Evolutionary conservation across 1,140 invertebrate genomes (phyloP).

Genomic region (Lycorma delicatula): DNA sequence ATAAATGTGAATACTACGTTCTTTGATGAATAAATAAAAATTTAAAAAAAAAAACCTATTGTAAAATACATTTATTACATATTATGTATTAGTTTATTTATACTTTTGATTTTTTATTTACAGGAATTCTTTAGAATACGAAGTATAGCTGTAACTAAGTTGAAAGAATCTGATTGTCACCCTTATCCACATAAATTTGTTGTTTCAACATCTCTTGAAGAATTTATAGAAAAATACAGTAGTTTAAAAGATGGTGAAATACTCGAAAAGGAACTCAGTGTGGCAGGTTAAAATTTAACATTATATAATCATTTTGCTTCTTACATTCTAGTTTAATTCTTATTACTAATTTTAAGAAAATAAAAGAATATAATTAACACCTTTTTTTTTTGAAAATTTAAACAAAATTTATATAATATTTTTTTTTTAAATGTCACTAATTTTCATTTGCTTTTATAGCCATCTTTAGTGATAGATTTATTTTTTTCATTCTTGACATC

Average conservation of each 20-base stretch:
- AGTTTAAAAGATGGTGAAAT: slow-evolving; percentile 61
- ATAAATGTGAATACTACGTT: background rate
- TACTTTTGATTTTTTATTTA: slow-evolving; percentile 25
- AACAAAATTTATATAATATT: no score
- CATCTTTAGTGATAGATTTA: no score
- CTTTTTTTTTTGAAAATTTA: no score
- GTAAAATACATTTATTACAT: background rate
- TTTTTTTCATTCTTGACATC: no score
- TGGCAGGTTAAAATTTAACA: no score
- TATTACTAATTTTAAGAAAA: no score
- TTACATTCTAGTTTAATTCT: no score
- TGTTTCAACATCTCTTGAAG: slow-evolving; percentile 79
- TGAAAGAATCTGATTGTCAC: slow-evolving; percentile 67
- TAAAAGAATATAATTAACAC: no score
- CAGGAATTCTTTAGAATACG: slow-evolving; percentile 85
- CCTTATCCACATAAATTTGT: slow-evolving; percentile 99
- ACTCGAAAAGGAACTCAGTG: slow-evolving; percentile 58
- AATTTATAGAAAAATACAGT: slow-evolving; percentile 84
- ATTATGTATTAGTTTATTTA: slow-evolving; percentile 1
- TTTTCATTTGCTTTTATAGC: no score
- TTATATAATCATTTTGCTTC: no score
- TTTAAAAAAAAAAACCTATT: background rate
- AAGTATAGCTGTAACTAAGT: slow-evolving; percentile 58
- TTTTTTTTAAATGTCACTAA: no score
- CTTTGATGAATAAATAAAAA: background rate